Base-by-base conservation (phyloP, 2,888 invertebrate species). In the Elegia similella region DNA sequence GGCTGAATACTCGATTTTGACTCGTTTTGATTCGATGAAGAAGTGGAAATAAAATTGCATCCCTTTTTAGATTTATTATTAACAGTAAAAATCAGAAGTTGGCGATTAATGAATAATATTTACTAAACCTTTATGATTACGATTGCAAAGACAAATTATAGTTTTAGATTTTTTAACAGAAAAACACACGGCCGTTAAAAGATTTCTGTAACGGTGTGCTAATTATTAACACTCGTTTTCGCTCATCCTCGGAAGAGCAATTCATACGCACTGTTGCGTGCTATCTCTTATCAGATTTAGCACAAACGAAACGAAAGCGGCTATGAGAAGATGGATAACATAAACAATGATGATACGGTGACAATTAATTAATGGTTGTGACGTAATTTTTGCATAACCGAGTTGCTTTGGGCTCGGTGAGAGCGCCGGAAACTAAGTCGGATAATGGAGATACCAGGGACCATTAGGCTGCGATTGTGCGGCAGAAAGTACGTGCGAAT, bases 301-400 rank as follows among this genome's bases (percentile, higher is more conserved):
- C 60, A 59, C 53, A 59, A 42, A 43, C 42, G 38, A 30, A 52
- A 61, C 62, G 64, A 62, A 64, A 62, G 64, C 60, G 57, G 55
- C 38, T 38, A 56, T 58, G 75, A 78, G 83, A 64, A 82, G 80
- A 77, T 66, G 44, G 8, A 13, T 63, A 69, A 69, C 72, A 70
- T 67, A 71, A 78, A 80, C 77, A 80, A 66, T 62, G 60, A 62
- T 59, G 58, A 59, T 63, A 57, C 50, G 54, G 72, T 66, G 68
- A 66, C 64, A 72, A 67, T 63, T 63, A 62, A 69, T 64, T 64
- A 65, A 68, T 66, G 66, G 62, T 63, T 55, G 65, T 79, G 76
- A 68, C 73, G 78, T 76, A 82, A 85, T 78, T 80, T 85, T 81
- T 84, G 80, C 86, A 82, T 83, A 84, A 82, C 72, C 61, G 53